Base-by-base conservation (phyloP, 2,113 vertebrate genomes). In the Carassius carassius region DNA sequence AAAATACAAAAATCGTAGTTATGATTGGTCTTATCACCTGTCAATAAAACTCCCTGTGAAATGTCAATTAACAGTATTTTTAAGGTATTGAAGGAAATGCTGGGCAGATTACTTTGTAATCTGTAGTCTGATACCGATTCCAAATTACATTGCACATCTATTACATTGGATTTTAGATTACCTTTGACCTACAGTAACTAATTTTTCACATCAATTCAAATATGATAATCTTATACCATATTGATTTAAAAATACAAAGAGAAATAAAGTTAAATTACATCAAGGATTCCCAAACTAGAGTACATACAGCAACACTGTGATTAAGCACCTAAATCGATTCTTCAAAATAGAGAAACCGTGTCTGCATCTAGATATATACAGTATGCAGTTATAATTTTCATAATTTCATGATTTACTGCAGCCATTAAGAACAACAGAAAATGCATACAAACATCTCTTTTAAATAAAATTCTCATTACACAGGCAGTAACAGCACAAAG, bases 351-450 rank as follows among this genome's bases (percentile, higher is more conserved):
- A 13, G 37, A 47, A 73, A 73, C 37, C 6, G 37, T 73, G 70
- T 44, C 10, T 73, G 37, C 5, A 21, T 44, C 37, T 72, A 72
- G 69, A 73, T 44, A 44, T 72, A 73, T 51, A 47, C 44, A 3
- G 44, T 67, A 37, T 69, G 67, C 67, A 4, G 17, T 69, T 70
- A 41, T 23, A 74, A 74, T 25, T 5, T 12, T 73, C 41, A 74
- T 73, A 5, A 73, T 73, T 47, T 73, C 21, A 47, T 47, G 37
- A 73, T 73, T 47, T 73, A 73, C 70, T 44, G 21, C 70, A 73
- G 41, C 21, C 11, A 73, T 73, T 73, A 65, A 14, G 69, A 72
- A n/a, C 69, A 72, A 21, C 10, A 1, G 29, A 21, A 56, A 77
- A 10, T 3, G 25, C 32, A 78, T 19, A 19, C 29, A 35, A 78